phyloP scores from a whole-genome alignment of 1,140 invertebrate species.

The Zophobas morio region DNA sequence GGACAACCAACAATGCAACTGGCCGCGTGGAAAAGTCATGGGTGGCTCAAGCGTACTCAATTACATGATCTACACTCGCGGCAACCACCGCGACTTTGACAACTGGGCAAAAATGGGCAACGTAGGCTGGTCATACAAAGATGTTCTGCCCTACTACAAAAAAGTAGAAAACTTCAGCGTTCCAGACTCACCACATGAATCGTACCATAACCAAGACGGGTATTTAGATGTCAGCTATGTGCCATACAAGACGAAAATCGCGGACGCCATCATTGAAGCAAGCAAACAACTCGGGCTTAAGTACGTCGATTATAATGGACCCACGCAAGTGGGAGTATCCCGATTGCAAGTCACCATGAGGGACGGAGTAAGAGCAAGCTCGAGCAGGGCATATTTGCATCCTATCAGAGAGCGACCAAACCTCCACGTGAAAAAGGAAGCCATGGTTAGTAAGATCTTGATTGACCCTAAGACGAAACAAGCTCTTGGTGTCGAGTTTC shows the following conservation, averaged over 20 bases:
- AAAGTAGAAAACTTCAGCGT: constrained; percentile 82
- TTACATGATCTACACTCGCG: constrained; percentile 93
- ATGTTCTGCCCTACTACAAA: constrained; percentile 87
- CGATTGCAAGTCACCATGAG: constrained; percentile 77
- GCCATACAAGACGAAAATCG: constrained; percentile 73
- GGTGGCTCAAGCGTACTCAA: constrained; percentile 91
- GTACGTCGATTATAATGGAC: constrained; percentile 82
- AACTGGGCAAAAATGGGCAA: constrained; percentile 85
- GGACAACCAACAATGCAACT: constrained; percentile 73
- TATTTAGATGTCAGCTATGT: constrained; percentile 74
- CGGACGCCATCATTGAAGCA: constrained; percentile 78
- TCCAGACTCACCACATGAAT: constrained; percentile 68
- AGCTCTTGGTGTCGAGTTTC: constrained; percentile 77
- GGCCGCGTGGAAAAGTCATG: constrained; percentile 83
- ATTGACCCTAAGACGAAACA: constrained; percentile 77
- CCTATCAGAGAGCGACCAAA: constrained; percentile 76
- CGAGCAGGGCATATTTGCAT: constrained; percentile 81
- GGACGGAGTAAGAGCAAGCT: constrained; percentile 82
- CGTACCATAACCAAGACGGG: constrained; percentile 75
- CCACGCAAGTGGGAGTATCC: constrained; percentile 75
- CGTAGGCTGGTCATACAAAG: constrained; percentile 83
- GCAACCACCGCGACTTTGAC: constrained; percentile 82
- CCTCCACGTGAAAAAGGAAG: constrained; percentile 76
- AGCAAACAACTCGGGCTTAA: constrained; percentile 78
- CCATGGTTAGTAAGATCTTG: constrained; percentile 80